Evolutionary conservation across 1,140 invertebrate species (phyloP).

Genomic region (Melanaphis sacchari): DNA sequence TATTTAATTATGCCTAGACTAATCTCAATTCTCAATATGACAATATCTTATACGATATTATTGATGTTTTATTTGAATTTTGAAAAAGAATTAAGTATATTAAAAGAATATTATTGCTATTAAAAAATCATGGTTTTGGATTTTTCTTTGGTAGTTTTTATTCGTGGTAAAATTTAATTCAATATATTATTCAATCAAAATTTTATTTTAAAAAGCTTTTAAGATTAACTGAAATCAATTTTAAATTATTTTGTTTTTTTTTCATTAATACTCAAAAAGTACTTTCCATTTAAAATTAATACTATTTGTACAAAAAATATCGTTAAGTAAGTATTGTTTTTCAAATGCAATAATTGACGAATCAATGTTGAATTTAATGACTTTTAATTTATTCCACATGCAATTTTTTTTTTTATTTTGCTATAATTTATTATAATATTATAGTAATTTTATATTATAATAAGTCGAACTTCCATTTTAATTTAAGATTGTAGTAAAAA

Average conservation of each 20-base stretch:
- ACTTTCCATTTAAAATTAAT: background rate
- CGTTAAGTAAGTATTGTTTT: background rate
- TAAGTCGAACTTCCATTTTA: background rate
- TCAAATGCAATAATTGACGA: background rate
- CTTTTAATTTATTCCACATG: background rate
- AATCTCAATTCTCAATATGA: background rate
- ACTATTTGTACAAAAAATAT: background rate
- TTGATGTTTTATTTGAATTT: background rate
- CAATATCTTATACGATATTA: background rate
- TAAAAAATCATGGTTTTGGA: background rate
- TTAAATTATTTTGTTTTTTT: background rate
- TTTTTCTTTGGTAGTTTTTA: background rate
- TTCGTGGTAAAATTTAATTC: background rate
- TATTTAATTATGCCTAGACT: background rate
- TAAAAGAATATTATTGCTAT: background rate
- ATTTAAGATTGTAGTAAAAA: background rate
- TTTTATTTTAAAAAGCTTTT: background rate
- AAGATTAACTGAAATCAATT: background rate
- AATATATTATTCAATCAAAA: background rate
- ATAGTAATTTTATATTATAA: background rate
- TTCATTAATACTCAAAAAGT: background rate
- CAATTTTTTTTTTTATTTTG: background rate
- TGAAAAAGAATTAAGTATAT: background rate
- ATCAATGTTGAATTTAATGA: background rate
- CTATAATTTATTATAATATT: background rate